These are phyloP conservation scores for Limenitis camilla DNA, from an alignment of 2,888 invertebrate genomes.

Conservation along the genomic window DNA sequence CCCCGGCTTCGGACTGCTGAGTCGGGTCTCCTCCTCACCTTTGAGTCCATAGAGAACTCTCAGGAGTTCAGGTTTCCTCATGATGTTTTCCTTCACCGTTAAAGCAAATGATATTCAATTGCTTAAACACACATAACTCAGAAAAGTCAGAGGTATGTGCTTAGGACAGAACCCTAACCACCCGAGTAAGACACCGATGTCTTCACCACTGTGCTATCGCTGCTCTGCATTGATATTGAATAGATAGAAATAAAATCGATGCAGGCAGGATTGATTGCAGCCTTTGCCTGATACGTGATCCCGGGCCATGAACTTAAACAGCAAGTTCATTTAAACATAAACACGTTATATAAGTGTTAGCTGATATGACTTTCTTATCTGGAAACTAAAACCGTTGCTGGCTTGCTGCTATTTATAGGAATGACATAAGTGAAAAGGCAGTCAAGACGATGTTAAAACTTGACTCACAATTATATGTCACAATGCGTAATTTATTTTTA, in stretches of 20 bases:
- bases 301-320: constrained; percentile 13
- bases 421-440: constrained; percentile 21
- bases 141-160: too few species aligned
- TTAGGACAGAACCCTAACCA: constrained; percentile 4
- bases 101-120: too few species aligned
- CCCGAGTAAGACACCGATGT: constrained; percentile 39
- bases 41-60: too few species aligned
- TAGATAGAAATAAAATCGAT: too few species aligned
- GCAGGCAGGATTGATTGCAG: too few species aligned
- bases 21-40: too few species aligned
- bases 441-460: constrained; percentile 8
- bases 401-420: constrained; percentile 23
- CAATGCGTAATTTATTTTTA: constrained; percentile 1
- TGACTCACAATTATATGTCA: constrained; percentile 13
- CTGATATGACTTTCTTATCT: constrained; percentile 23
- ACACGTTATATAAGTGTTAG: constrained; percentile 14
- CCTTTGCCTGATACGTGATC: background rate
- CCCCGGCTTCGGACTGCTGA: too few species aligned
- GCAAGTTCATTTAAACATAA: constrained; percentile 19
- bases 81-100: too few species aligned
- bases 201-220: too few species aligned
- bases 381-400: constrained; percentile 12
- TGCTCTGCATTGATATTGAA: too few species aligned
- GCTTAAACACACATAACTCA: too few species aligned
- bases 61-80: too few species aligned